Percentiles rank a stretch among this genome's conserved stretches.
Evolutionary conservation across 2,113 vertebrate species (phyloP).

Genomic region (Zosterops borbonicus): DNA sequence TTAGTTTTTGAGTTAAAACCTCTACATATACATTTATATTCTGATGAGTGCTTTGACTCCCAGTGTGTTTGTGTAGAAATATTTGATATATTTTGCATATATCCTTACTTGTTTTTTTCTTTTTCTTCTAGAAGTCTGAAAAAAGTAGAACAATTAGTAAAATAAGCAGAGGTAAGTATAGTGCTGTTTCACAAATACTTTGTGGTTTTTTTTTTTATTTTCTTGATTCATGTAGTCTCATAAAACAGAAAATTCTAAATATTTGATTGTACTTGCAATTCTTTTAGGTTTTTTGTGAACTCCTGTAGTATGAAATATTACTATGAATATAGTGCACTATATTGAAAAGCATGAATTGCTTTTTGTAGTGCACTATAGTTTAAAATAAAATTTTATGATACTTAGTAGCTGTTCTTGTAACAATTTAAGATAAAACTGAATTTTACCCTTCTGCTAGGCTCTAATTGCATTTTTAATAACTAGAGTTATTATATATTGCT

Average conservation of each 20-base stretch:
- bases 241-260: neutral
- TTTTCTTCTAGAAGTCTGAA: slow-evolving; percentile 59
- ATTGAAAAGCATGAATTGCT: neutral
- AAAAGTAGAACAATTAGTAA: slow-evolving; percentile 42
- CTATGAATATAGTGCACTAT: neutral
- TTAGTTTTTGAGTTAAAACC: neutral
- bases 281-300: neutral
- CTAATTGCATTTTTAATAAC: neutral
- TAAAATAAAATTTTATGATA: neutral
- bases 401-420: neutral
- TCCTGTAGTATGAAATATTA: too few relatives aligned
- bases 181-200: neutral
- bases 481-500: neutral
- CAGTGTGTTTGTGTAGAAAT: neutral
- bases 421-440: neutral
- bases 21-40: neutral
- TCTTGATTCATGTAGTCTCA: neutral
- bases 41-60: neutral
- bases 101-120: neutral
- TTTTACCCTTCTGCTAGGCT: neutral
- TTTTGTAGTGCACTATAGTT: neutral
- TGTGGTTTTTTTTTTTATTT: neutral
- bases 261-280: neutral
- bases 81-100: neutral
- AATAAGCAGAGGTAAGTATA: slow-evolving; percentile 55